Evolutionary conservation across 2,888 invertebrate species (phyloP), one percentile per base, ranked within the genome.

Genomic region (Neoscelio sp.): DNA sequence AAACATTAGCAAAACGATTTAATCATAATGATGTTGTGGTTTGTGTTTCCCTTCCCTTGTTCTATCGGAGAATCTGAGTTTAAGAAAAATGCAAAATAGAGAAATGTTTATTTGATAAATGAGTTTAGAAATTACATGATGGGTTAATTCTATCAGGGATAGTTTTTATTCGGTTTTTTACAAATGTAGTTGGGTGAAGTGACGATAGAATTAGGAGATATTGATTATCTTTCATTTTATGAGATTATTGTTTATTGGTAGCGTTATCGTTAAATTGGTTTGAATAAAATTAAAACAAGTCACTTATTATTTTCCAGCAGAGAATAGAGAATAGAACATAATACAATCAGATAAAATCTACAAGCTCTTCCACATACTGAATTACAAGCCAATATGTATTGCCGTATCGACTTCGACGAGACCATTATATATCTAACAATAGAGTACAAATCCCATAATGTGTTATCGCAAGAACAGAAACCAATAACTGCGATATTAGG

Each of bases 1-100:
- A 88, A 89, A 89, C 87, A 89, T 89, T 89, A 89, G 88, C 84
- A 87, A 89, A 88, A 84, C 84, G 85, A 85, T 86, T 87, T 85
- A 84, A 85, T 83, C 84, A 84, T 74, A 79, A 52, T 15, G 33
- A 12, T 26, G 46, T 26, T 64, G 42, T 65, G 7, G n/a, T 64
- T 33, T 35, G 8, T 28, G 13, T 10, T n/a, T 8, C 40, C 40
- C 40, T 17, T 20, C 28, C 28, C 28, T 13, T 15, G 26, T n/a
- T 7, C 17, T 18, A 2, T 42, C n/a, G n/a, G n/a, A n/a, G 8
- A 42, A 12, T 35, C 12, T 35, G 3, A 4, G 3, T 23, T 23
- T 23, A n/a, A n/a, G n/a, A n/a, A n/a, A n/a, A n/a, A n/a, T n/a
- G n/a, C n/a, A n/a, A n/a, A n/a, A n/a, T n/a, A n/a, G n/a, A n/a